Percentiles rank a stretch among this genome's conserved stretches.
Conservation (phyloP, 2,888 invertebrate genomes). For the Ptilodon capucinus region DNA sequence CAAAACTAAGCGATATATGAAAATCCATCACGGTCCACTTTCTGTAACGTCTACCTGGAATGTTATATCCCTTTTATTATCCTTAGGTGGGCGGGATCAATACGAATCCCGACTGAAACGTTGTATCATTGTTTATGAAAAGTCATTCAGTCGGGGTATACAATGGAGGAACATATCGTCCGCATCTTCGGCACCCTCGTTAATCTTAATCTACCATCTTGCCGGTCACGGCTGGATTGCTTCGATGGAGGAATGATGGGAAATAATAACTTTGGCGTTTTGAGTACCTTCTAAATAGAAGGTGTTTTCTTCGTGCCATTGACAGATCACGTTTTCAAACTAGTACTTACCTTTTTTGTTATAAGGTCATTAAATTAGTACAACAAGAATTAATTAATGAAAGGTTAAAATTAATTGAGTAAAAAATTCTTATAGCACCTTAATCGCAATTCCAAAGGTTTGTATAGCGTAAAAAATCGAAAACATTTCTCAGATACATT, state of each 20-base stretch:
- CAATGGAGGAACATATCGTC: constrained; percentile 68
- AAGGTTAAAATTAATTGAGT: no score
- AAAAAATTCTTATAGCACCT: neutral
- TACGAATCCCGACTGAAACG: constrained; percentile 42
- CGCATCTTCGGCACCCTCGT: constrained; percentile 54
- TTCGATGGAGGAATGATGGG: constrained; percentile 33
- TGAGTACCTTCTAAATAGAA: neutral
- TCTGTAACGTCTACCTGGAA: constrained; percentile 33
- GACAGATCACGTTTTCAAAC: no score
- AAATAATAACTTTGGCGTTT: constrained; percentile 27
- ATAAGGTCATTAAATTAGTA: no score
- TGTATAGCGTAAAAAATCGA: constrained; percentile 3
- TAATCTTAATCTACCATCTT: constrained; percentile 71
- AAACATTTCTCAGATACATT: constrained; percentile 6
- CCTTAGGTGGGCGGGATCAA: constrained; percentile 40
- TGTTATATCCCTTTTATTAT: constrained; percentile 44
- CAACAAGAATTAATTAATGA: no score
- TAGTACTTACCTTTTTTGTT: no score
- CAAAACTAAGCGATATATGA: constrained; percentile 17
- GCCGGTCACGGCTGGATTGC: constrained; percentile 56
- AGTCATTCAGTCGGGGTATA: constrained; percentile 71
- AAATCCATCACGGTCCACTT: constrained; percentile 32
- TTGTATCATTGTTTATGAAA: constrained; percentile 72
- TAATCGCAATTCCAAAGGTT: neutral
- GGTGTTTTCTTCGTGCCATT: neutral